Percentiles rank a stretch among this genome's conserved stretches.
Conservation (phyloP, 2,797 vertebrate genomes). For the Carcharodon carcharias region DNA sequence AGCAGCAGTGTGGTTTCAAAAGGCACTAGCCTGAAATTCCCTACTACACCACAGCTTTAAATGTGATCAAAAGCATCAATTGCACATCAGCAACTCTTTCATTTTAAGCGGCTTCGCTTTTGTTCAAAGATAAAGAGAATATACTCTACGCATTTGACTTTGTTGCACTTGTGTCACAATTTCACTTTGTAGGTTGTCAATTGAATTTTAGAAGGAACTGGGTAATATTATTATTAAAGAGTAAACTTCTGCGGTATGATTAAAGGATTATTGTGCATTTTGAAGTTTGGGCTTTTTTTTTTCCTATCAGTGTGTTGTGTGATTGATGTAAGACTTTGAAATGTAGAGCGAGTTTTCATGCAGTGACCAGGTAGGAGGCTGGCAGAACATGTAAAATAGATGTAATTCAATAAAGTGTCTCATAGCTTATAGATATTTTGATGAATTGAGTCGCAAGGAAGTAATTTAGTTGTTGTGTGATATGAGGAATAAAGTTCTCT, state of each 20-base stretch:
- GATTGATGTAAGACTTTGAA: conserved; percentile 23
- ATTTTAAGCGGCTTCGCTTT: background rate
- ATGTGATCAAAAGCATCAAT: background rate
- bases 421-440: background rate
- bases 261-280: conserved; percentile 20
- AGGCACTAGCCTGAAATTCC: background rate
- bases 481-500: background rate
- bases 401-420: background rate
- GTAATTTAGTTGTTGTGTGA: background rate
- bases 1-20: background rate
- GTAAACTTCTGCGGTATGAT: background rate
- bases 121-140: background rate
- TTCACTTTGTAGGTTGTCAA: conserved; percentile 7
- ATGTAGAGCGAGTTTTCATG: background rate
- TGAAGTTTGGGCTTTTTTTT: background rate
- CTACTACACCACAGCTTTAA: background rate
- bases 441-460: background rate
- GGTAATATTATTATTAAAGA: background rate
- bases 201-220: background rate
- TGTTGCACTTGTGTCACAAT: background rate
- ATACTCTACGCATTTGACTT: background rate
- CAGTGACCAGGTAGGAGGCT: conserved; percentile 1
- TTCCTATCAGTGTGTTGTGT: background rate
- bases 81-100: background rate
- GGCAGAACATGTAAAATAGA: background rate